phyloP scores from a whole-genome alignment of 2,888 invertebrate genomes.

The Hartigia nigra region DNA sequence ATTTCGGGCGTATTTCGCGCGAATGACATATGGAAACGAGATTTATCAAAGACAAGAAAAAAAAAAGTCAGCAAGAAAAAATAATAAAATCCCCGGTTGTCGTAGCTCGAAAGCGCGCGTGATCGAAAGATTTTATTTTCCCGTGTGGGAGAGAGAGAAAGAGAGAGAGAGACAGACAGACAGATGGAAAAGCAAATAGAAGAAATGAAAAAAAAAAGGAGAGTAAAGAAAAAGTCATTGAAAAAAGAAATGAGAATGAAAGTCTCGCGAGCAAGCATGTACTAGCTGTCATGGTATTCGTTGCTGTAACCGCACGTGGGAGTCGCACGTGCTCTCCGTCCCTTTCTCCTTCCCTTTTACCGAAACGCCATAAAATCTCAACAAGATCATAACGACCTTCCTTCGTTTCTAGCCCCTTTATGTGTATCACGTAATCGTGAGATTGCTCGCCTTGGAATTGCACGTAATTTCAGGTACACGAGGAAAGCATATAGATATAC shows the following conservation, averaged over 20 bases:
- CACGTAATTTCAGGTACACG: background rate
- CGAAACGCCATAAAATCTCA: background rate
- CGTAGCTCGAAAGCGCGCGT: too few species aligned
- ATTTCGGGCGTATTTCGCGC: background rate
- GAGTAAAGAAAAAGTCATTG: background rate
- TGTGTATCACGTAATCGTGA: background rate
- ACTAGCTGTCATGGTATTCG: background rate
- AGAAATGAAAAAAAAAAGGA: background rate
- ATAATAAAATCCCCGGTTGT: too few species aligned
- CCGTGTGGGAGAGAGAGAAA: too few species aligned
- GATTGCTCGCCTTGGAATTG: background rate
- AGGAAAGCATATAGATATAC: background rate
- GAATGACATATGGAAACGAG: background rate
- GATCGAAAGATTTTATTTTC: too few species aligned
- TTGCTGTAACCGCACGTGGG: slow-evolving; percentile 1
- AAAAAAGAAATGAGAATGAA: background rate
- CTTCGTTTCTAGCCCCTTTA: background rate
- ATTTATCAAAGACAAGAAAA: background rate
- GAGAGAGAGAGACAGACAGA: background rate
- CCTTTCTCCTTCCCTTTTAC: background rate
- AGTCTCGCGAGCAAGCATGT: background rate
- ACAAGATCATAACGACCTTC: background rate
- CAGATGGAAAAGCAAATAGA: background rate
- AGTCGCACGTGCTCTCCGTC: background rate
- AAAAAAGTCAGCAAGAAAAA: background rate